phyloP scores from a whole-genome alignment of 2,888 invertebrate species.

The Habrosyne pyritoides region DNA sequence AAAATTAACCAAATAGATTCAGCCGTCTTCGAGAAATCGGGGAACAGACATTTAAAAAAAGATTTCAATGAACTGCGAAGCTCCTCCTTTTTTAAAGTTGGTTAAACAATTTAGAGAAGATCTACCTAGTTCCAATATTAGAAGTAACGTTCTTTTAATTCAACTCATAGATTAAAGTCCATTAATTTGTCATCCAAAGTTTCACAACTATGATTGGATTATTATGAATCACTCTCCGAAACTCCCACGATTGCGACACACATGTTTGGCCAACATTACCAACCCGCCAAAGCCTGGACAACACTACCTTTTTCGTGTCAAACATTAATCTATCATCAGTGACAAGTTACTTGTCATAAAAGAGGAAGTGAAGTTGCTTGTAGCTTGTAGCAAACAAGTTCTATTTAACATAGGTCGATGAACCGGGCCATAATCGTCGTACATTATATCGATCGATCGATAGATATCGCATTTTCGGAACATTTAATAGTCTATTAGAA shows the following conservation, averaged over 20 bases:
- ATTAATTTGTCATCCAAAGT: too few relatives aligned
- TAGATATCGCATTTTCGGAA: constrained; percentile 6
- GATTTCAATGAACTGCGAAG: too few relatives aligned
- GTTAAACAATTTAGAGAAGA: too few relatives aligned
- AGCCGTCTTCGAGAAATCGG: too few relatives aligned
- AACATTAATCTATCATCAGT: constrained; percentile 15
- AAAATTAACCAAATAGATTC: too few relatives aligned
- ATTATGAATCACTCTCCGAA: background rate
- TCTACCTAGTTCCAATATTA: too few relatives aligned
- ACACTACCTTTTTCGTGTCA: constrained; percentile 6
- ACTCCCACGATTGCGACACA: background rate
- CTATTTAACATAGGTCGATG: constrained; percentile 15
- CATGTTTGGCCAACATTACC: background rate
- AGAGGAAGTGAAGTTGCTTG: constrained; percentile 9
- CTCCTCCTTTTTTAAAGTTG: too few relatives aligned
- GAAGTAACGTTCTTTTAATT: too few relatives aligned
- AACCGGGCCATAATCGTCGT: constrained; percentile 1
- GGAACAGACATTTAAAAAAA: too few relatives aligned
- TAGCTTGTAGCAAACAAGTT: constrained; percentile 26
- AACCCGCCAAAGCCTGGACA: background rate
- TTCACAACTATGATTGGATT: too few relatives aligned
- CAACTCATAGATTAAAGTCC: too few relatives aligned
- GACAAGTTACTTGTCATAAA: constrained; percentile 10
- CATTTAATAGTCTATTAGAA: constrained; percentile 7
- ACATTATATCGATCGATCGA: constrained; percentile 3